Evolutionary conservation across 2,888 invertebrate genomes (phyloP).

Genomic region (Hecatera dysodea): DNA sequence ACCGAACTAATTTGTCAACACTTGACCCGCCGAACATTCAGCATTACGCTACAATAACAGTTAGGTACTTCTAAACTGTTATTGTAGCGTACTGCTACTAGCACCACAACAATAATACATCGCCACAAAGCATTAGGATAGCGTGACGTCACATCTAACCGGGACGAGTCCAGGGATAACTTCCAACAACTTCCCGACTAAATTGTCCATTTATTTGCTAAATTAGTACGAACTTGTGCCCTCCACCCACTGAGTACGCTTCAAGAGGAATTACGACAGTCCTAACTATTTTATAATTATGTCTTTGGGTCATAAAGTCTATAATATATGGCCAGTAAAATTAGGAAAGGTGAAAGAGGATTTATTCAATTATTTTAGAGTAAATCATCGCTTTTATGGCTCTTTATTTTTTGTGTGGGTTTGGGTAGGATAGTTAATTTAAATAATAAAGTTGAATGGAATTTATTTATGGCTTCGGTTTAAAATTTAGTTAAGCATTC

Average conservation of each 20-base stretch:
- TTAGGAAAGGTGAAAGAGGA: conserved; percentile 26
- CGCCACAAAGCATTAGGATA: conserved; percentile 62
- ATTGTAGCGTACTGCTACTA: too few relatives aligned
- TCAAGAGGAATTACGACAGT: conserved; percentile 65
- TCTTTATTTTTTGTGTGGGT: background rate
- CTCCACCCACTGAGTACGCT: conserved; percentile 54
- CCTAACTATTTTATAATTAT: conserved; percentile 73
- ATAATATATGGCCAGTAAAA: conserved; percentile 48
- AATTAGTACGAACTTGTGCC: conserved; percentile 75
- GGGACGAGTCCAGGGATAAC: conserved; percentile 63
- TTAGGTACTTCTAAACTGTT: too few relatives aligned
- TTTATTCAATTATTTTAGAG: conserved; percentile 19
- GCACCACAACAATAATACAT: conserved; percentile 53
- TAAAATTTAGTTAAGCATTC: background rate
- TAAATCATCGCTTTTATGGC: conserved; percentile 12
- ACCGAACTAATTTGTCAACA: conserved; percentile 24
- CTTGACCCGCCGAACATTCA: conserved; percentile 19
- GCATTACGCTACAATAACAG: conserved; percentile 27
- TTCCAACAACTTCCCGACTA: conserved; percentile 72
- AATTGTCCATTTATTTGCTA: conserved; percentile 81
- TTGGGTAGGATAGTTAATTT: background rate
- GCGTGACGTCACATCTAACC: conserved; percentile 63
- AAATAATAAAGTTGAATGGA: background rate
- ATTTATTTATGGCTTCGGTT: background rate
- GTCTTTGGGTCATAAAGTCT: conserved; percentile 63